Conservation (phyloP, 2,888 invertebrate genomes). For the Cerastis rubricosa region DNA sequence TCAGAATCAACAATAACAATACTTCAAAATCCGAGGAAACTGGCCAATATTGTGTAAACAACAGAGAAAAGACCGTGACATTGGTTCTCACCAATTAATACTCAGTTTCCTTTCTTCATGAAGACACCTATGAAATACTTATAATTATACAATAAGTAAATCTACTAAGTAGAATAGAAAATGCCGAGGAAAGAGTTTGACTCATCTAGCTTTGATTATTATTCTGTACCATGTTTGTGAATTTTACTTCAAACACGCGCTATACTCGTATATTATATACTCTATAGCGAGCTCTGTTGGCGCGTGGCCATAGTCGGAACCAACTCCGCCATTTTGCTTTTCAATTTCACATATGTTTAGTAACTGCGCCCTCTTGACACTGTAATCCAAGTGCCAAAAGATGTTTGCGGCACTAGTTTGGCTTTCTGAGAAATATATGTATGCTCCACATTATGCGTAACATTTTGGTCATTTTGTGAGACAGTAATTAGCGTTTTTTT, state of each 20-base stretch:
- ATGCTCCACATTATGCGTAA: neutral
- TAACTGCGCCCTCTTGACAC: neutral
- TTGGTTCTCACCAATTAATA: neutral
- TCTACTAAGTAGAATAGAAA: constrained; percentile 31
- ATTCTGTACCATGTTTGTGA: constrained; percentile 1
- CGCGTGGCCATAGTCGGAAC: neutral
- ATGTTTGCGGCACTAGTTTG: neutral
- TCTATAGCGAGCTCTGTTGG: neutral
- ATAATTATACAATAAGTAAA: constrained; percentile 38
- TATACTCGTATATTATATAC: too few species aligned
- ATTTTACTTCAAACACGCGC: neutral
- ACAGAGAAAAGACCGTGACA: neutral
- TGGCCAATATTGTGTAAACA: neutral
- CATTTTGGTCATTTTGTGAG: neutral
- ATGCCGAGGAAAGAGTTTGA: constrained; percentile 42
- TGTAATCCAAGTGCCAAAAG: neutral
- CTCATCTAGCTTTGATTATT: constrained; percentile 32
- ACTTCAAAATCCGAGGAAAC: constrained; percentile 7
- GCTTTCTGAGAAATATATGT: neutral
- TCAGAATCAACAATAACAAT: constrained; percentile 38
- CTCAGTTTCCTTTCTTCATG: constrained; percentile 8
- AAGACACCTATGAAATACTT: constrained; percentile 25
- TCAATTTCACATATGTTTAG: neutral
- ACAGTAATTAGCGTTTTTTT: neutral
- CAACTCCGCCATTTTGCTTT: neutral